Evolutionary conservation across 1,140 invertebrate species (phyloP).

Genomic region (Pemphigus obesinymphae): DNA sequence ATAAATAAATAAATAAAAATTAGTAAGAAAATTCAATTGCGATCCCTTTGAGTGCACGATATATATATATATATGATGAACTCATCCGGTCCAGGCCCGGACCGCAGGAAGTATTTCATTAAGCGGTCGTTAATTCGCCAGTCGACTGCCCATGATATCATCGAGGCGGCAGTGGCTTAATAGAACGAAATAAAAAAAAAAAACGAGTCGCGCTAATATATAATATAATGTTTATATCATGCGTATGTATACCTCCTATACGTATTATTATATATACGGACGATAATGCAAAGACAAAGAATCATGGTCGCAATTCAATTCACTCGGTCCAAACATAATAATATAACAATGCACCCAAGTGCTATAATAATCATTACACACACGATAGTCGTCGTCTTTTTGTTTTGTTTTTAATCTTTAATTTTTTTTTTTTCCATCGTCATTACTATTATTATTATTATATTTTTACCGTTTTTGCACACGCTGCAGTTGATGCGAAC

Average conservation of each 20-base stretch:
- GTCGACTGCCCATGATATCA: slow-evolving; percentile 25
- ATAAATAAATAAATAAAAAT: background rate
- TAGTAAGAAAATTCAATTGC: slow-evolving; percentile 28
- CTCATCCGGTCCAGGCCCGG: slow-evolving; percentile 27
- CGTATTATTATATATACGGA: background rate
- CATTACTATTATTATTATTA: slow-evolving; percentile 16
- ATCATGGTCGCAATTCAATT: slow-evolving; percentile 40
- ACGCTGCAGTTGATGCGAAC: slow-evolving; percentile 12
- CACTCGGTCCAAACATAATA: slow-evolving; percentile 25
- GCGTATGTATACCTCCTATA: background rate
- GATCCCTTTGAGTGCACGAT: background rate
- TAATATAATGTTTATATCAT: background rate
- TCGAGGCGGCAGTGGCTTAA: slow-evolving; percentile 11
- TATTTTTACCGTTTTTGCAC: no score
- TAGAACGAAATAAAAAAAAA: slow-evolving; percentile 30
- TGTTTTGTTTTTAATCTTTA: background rate
- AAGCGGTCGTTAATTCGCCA: slow-evolving; percentile 38
- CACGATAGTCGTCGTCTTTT: background rate
- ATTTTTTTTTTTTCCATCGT: background rate
- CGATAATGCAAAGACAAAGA: slow-evolving; percentile 35
- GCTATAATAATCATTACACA: slow-evolving; percentile 26
- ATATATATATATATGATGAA: no score
- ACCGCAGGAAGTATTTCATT: slow-evolving; percentile 35
- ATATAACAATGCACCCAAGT: slow-evolving; percentile 21
- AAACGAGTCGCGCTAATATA: slow-evolving; percentile 4